phyloP scores from a whole-genome alignment of 30 jellyfish, hydroid and myxozoan species.

The Rhopilema esculentum region DNA sequence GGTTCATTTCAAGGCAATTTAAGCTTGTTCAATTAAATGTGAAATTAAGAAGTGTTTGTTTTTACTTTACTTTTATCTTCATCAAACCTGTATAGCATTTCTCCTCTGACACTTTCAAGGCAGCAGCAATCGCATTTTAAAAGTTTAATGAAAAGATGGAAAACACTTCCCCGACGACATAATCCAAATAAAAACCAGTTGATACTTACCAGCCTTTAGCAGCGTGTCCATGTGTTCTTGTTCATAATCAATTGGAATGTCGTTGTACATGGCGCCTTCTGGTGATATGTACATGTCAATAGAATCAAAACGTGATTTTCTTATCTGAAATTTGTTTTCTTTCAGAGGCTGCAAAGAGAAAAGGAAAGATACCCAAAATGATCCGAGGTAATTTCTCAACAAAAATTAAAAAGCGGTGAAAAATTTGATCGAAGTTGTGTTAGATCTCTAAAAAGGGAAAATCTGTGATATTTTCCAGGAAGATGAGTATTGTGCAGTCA shows the following conservation, averaged over 20 bases:
- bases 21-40: too few species aligned
- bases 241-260: constrained; percentile 76
- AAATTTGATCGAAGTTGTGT: too few species aligned
- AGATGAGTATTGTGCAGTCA: not conserved
- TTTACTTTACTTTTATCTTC: too few species aligned
- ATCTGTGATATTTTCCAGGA: not conserved
- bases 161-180: not conserved
- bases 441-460: too few species aligned
- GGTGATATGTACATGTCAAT: constrained; percentile 95
- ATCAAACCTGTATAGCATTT: too few species aligned
- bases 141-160: too few species aligned
- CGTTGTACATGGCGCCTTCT: constrained; percentile 92
- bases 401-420: too few species aligned
- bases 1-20: too few species aligned
- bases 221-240: constrained; percentile 87
- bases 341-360: constrained; percentile 97
- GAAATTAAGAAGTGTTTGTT: too few species aligned
- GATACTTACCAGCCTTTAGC: constrained; percentile 83
- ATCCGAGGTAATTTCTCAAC: not conserved
- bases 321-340: constrained; percentile 63
- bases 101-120: too few species aligned
- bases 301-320: constrained; percentile 89
- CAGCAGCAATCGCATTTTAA: too few species aligned
- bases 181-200: not conserved
- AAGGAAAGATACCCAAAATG: not conserved